Percentiles rank a stretch among this genome's conserved stretches.
phyloP scores from a whole-genome alignment of 2,888 invertebrate genomes.

The Eupithecia vulgata region DNA sequence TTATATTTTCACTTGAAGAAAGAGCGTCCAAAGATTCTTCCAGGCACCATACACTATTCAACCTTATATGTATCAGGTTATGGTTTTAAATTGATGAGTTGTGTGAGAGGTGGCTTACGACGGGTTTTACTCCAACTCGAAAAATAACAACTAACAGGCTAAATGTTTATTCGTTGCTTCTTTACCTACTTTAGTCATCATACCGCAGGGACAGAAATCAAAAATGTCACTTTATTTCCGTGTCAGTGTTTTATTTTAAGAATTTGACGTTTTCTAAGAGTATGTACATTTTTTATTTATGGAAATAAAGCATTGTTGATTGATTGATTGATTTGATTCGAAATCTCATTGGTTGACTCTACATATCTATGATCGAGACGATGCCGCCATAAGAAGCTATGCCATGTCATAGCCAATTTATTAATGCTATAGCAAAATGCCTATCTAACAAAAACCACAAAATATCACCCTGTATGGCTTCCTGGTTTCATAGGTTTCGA shows the following conservation, averaged over 20 bases:
- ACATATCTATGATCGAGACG: neutral
- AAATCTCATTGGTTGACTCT: neutral
- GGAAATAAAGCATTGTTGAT: too few relatives aligned
- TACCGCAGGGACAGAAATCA: too few relatives aligned
- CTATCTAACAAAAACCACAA: constrained; percentile 15
- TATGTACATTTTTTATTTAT: too few relatives aligned
- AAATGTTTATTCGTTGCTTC: too few relatives aligned
- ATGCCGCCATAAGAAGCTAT: neutral
- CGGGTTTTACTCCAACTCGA: too few relatives aligned
- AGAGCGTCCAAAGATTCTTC: constrained; percentile 31
- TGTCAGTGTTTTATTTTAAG: too few relatives aligned
- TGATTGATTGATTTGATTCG: too few relatives aligned
- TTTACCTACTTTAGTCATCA: too few relatives aligned
- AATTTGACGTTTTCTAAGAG: too few relatives aligned
- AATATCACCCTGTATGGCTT: neutral
- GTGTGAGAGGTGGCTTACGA: constrained; percentile 36
- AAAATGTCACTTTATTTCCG: too few relatives aligned
- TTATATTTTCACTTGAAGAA: too few relatives aligned
- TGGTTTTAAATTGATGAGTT: constrained; percentile 39
- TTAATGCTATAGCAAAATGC: neutral
- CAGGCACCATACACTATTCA: constrained; percentile 29
- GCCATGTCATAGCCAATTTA: neutral
- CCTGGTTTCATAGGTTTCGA: constrained; percentile 16
- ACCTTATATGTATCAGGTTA: constrained; percentile 36
- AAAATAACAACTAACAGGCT: too few relatives aligned